A percentile compares a stretch with the other conserved stretches of the same genome.
phyloP scores from a whole-genome alignment of 2,888 invertebrate genomes.

The Agrochola lychnidis region DNA sequence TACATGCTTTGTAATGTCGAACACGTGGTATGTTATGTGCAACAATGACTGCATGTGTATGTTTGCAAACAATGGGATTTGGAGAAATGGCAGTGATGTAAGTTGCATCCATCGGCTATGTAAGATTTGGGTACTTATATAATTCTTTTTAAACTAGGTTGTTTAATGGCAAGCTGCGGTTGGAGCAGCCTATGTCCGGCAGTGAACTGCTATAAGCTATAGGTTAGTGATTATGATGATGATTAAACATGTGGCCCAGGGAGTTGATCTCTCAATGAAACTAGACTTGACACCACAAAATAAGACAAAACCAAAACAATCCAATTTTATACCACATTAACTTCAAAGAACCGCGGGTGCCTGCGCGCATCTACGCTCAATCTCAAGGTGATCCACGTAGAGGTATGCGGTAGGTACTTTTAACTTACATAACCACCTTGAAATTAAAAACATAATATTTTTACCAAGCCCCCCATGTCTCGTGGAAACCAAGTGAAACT shows the following conservation, averaged over 20 bases:
- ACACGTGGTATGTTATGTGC: slow-evolving; percentile 12
- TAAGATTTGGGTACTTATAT: not conserved
- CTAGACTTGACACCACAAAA: not conserved
- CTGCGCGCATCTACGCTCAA: slow-evolving; percentile 44
- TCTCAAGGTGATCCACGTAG: slow-evolving; percentile 59
- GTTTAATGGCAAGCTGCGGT: not conserved
- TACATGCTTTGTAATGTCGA: not conserved
- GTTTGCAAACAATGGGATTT: slow-evolving; percentile 10
- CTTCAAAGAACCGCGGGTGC: slow-evolving; percentile 20
- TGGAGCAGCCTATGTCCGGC: too few species aligned
- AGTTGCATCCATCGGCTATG: not conserved
- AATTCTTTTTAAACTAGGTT: not conserved
- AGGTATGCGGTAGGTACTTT: slow-evolving; percentile 51
- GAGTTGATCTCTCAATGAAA: not conserved
- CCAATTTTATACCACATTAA: not conserved
- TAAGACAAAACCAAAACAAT: not conserved
- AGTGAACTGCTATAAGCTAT: too few species aligned
- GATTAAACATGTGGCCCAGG: not conserved
- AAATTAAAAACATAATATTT: slow-evolving; percentile 50
- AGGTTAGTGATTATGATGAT: too few species aligned
- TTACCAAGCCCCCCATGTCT: not conserved
- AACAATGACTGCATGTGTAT: not conserved
- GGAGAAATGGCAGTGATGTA: not conserved
- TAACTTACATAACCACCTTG: slow-evolving; percentile 43
- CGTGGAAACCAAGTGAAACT: not conserved